Conservation (phyloP, 2,888 invertebrate species). For the Prosopocoilus inquinatus region DNA sequence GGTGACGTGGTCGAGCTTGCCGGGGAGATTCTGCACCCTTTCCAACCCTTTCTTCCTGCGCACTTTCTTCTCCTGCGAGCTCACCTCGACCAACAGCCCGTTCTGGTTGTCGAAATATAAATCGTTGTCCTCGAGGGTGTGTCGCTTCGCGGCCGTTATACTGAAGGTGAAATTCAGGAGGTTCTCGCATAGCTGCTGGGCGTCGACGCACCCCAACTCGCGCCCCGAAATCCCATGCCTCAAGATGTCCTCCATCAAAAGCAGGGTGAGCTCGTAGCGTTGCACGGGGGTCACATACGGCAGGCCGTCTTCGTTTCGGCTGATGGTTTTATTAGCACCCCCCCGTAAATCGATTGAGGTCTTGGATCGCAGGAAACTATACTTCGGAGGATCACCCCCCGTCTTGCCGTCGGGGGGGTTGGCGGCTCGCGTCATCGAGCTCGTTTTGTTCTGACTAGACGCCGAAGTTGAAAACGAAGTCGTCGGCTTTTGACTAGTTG, state of each 20-base stretch:
- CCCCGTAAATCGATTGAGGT: conserved; percentile 45
- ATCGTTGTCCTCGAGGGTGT: conserved; percentile 78
- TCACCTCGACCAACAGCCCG: conserved; percentile 58
- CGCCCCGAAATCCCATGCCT: conserved; percentile 55
- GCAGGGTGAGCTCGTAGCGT: conserved; percentile 70
- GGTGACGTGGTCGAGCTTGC: conserved; percentile 86
- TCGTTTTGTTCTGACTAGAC: not conserved
- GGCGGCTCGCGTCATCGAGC: not conserved
- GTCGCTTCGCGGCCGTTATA: conserved; percentile 78
- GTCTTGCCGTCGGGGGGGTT: not conserved
- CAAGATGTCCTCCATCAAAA: conserved; percentile 73
- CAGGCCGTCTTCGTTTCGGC: conserved; percentile 56
- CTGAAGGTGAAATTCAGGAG: conserved; percentile 75
- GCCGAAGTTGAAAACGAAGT: not conserved
- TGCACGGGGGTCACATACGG: conserved; percentile 73
- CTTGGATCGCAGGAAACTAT: conserved; percentile 48
- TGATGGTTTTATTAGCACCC: conserved; percentile 37
- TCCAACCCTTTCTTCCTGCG: conserved; percentile 70
- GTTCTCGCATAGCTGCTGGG: conserved; percentile 67
- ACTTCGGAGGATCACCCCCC: conserved; percentile 13
- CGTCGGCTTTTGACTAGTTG: not conserved
- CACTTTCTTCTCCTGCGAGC: conserved; percentile 63
- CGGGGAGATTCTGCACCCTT: conserved; percentile 70
- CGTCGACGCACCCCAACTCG: conserved; percentile 61
- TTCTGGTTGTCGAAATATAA: conserved; percentile 64